These are phyloP conservation scores for Siphamia tubifer DNA, from an alignment of 2,113 vertebrate species.

Conservation along the genomic window DNA sequence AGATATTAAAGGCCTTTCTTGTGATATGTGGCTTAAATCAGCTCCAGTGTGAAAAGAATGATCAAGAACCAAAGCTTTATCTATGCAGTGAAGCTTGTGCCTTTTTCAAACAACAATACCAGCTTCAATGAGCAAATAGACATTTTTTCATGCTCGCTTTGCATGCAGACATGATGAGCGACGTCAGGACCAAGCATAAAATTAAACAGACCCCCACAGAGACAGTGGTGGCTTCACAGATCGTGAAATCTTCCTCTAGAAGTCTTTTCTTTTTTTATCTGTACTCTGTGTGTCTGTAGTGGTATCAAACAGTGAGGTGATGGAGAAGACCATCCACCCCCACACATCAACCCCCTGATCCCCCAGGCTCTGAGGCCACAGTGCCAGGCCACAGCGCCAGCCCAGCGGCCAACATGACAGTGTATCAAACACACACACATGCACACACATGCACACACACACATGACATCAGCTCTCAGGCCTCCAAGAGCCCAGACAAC, in stretches of 20 bases:
- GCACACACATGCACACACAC: slow-evolving; percentile 38
- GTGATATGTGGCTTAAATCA: slow-evolving; percentile 60
- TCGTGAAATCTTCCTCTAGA: slow-evolving; percentile 31
- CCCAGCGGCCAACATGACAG: slow-evolving; percentile 52
- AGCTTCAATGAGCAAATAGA: slow-evolving; percentile 43
- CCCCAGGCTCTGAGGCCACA: slow-evolving; percentile 47
- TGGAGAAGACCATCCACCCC: slow-evolving; percentile 48
- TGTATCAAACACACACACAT: slow-evolving; percentile 44
- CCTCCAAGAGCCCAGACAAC: slow-evolving; percentile 50
- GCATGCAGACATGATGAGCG: slow-evolving; percentile 29
- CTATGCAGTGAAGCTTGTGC: slow-evolving; percentile 16
- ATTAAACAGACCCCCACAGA: slow-evolving; percentile 47
- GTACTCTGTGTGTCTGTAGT: background rate
- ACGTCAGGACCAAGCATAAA: slow-evolving; percentile 57
- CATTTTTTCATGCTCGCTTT: slow-evolving; percentile 43
- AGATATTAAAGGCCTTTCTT: slow-evolving; percentile 66
- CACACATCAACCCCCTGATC: slow-evolving; percentile 55
- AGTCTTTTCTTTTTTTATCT: background rate
- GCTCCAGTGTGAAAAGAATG: slow-evolving; percentile 47
- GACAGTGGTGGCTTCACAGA: slow-evolving; percentile 54
- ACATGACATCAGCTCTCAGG: slow-evolving; percentile 69
- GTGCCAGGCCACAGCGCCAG: slow-evolving; percentile 39
- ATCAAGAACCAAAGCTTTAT: slow-evolving; percentile 56
- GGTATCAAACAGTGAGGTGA: slow-evolving; percentile 50
- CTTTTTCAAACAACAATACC: slow-evolving; percentile 55